phyloP scores from a whole-genome alignment of 2,888 invertebrate species.

The Didymodactylos carnosus region DNA sequence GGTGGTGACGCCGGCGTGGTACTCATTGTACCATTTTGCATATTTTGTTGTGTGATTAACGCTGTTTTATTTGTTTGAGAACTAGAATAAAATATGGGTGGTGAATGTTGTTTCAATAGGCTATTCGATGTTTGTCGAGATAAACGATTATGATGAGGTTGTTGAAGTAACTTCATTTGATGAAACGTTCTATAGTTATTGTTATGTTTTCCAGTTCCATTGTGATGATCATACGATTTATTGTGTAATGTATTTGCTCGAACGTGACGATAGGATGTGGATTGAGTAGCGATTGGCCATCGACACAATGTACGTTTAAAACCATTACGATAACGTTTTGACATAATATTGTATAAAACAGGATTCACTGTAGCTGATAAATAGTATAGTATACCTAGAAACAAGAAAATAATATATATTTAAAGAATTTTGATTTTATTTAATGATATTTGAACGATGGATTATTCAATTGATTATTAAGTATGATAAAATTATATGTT shows the following conservation, averaged over 20 bases:
- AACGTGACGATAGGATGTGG: not conserved
- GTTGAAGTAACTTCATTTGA: no score
- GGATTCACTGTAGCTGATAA: conserved; percentile 79
- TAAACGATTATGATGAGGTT: not conserved
- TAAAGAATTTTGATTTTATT: no score
- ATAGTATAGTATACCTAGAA: conserved; percentile 72
- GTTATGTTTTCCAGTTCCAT: no score
- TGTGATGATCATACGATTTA: no score
- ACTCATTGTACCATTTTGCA: no score
- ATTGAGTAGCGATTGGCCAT: not conserved
- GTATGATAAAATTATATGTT: no score
- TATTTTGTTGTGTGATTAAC: no score
- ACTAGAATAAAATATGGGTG: not conserved
- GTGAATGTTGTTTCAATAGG: not conserved
- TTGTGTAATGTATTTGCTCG: not conserved
- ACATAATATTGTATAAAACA: conserved; percentile 77
- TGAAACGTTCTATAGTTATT: no score
- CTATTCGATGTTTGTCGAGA: not conserved
- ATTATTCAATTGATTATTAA: no score
- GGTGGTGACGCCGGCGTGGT: no score
- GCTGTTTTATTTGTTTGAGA: not conserved
- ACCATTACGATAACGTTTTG: conserved; percentile 71
- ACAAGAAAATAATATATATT: no score
- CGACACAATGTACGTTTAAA: conserved; percentile 45
- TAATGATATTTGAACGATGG: no score